phyloP scores from a whole-genome alignment of 2,888 invertebrate species.

The Lymantria dispar region DNA sequence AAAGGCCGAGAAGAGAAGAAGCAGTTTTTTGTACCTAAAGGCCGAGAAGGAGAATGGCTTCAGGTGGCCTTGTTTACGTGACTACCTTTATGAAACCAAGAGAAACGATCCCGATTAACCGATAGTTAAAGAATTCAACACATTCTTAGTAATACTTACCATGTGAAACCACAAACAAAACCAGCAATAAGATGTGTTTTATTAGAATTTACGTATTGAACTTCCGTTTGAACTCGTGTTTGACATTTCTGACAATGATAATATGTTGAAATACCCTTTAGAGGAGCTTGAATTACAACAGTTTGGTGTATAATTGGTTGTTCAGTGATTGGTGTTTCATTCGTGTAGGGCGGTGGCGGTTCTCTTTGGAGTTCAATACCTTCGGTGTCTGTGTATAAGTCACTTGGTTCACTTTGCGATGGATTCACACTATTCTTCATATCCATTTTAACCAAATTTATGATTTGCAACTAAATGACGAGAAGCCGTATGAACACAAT shows the following conservation, averaged over 20 bases:
- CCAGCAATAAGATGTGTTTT: slow-evolving; percentile 72
- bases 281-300: slow-evolving; percentile 50
- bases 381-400: slow-evolving; percentile 32
- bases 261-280: slow-evolving; percentile 51
- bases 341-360: slow-evolving; percentile 63
- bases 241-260: slow-evolving; percentile 60
- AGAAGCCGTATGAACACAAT: slow-evolving; percentile 29
- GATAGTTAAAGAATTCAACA: too few relatives aligned
- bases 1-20: too few relatives aligned
- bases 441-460: slow-evolving; percentile 36
- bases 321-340: slow-evolving; percentile 24
- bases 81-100: too few relatives aligned
- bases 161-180: slow-evolving; percentile 66
- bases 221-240: slow-evolving; percentile 57
- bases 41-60: too few relatives aligned
- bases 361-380: slow-evolving; percentile 36
- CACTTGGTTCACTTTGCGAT: slow-evolving; percentile 26
- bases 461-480: slow-evolving; percentile 11
- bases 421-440: slow-evolving; percentile 36
- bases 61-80: too few relatives aligned
- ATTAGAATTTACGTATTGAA: slow-evolving; percentile 59
- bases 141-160: slow-evolving; percentile 46
- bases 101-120: too few relatives aligned
- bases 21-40: too few relatives aligned
- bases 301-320: slow-evolving; percentile 52